Percentiles rank a stretch among this genome's conserved stretches.
Conservation (phyloP, 2,113 vertebrate genomes). For the Delphinapterus leucas region DNA sequence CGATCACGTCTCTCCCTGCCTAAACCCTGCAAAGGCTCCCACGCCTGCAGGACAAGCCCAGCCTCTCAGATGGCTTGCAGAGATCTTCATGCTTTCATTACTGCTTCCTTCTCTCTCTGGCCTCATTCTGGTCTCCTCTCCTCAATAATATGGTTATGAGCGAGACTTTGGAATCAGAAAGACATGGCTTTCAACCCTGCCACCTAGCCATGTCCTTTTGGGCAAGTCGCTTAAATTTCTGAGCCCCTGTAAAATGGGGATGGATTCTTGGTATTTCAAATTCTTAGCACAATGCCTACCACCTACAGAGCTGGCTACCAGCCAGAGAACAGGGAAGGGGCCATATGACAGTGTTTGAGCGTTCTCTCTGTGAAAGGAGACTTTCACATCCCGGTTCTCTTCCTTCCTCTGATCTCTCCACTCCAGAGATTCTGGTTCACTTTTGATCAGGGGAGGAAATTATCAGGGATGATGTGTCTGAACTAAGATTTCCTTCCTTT, state of each 20-base stretch:
- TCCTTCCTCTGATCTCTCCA: neutral
- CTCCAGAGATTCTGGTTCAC: neutral
- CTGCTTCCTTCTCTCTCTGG: neutral
- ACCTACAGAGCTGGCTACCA: neutral
- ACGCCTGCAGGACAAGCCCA: neutral
- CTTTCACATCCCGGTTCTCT: neutral
- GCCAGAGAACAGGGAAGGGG: neutral
- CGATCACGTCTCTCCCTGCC: neutral
- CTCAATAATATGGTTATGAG: neutral
- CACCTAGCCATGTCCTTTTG: neutral
- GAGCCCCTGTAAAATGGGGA: neutral
- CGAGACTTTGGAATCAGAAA: neutral
- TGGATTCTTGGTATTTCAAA: neutral
- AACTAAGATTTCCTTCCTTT: neutral
- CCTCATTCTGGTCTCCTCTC: neutral
- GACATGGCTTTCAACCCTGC: neutral
- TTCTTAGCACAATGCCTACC: neutral
- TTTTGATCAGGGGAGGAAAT: neutral
- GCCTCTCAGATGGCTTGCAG: neutral
- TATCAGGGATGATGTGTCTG: neutral
- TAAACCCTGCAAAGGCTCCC: neutral
- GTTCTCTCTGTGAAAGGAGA: neutral
- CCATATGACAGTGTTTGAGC: neutral
- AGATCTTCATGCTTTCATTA: neutral
- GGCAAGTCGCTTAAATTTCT: neutral